Base-by-base conservation (phyloP, 2,797 vertebrate species). In the Hafferia zeledoni region DNA sequence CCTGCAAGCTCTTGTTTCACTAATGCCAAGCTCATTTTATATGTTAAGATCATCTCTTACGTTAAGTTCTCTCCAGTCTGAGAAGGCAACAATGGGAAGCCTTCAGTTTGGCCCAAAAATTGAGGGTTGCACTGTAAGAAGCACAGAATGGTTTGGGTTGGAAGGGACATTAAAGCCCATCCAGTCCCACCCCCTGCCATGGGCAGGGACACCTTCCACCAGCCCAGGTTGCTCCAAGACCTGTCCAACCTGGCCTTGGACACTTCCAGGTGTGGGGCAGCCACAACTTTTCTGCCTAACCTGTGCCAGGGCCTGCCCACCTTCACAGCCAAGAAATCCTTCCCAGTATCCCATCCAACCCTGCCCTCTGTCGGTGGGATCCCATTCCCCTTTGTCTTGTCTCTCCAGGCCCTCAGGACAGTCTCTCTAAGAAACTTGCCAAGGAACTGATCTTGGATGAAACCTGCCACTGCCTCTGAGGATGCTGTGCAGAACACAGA, bases 331-430 rank as follows among this genome's bases (percentile, higher is more conserved):
- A 55, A 17, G 4, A 82, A 31, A 69, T 68, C 10, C 63, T 61
- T 0, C 19, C 70, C 35, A 28, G 23, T 0, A 14, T 47, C 35
- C 27, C 35, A 43, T 3, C 49, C 0, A 1, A 0, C 6, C 14
- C 12, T 14, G 3, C 5, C 5, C 22, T 77, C 41, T 61, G 17
- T 1, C 64, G 20, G 1, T 33, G 7, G 4, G 41, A 25, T 17
- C 3, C 25, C 56, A 37, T 56, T 61, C 7, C 30, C 35, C 14
- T 5, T 6, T 30, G 8, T 57, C 5, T 37, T 50, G 23, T 13
- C 16, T 20, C 8, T 83, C 35, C 28, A 37, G 16, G 13, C 6
- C 24, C 13, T 56, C 20, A 31, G 11, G 13, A 49, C 31, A 20
- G 35, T 30, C 11, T 64, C 5, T 60, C 16, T 59, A 37, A 71